phyloP scores from a whole-genome alignment of 2,113 vertebrate species.

The Lota lota region DNA sequence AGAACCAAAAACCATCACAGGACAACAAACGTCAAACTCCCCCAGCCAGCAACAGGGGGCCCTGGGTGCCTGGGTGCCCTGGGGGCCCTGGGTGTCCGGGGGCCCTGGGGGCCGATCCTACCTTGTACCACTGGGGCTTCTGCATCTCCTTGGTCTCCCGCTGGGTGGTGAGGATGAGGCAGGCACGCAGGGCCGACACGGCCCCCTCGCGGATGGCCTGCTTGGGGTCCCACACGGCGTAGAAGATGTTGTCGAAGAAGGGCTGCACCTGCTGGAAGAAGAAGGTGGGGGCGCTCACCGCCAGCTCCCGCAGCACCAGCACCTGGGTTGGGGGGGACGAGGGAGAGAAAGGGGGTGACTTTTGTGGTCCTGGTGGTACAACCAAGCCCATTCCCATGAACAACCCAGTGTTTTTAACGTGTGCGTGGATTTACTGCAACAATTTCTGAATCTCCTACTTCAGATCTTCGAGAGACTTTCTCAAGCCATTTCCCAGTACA shows the following conservation, averaged over 20 bases:
- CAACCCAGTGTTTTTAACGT: too few species aligned
- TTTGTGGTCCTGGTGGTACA: background rate
- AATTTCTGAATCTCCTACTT: too few species aligned
- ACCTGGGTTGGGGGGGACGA: conserved; percentile 71
- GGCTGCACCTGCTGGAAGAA: conserved; percentile 99
- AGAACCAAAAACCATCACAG: too few species aligned
- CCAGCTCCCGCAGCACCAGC: conserved; percentile 91
- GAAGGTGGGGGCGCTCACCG: conserved; percentile 95
- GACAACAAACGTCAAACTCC: too few species aligned
- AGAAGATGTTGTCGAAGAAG: conserved; percentile 97
- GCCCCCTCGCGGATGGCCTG: conserved; percentile 97
- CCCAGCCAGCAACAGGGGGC: too few species aligned
- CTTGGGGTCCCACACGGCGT: conserved; percentile 97
- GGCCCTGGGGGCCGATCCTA: conserved; percentile 39
- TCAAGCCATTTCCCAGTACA: too few species aligned
- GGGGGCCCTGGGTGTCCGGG: too few species aligned
- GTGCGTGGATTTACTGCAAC: too few species aligned
- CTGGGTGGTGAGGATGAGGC: conserved; percentile 94
- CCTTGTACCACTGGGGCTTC: conserved; percentile 99
- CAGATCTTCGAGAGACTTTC: too few species aligned
- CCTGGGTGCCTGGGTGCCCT: too few species aligned
- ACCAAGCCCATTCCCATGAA: background rate
- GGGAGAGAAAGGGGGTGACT: background rate
- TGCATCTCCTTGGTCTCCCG: conserved; percentile 98
- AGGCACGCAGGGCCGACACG: conserved; percentile 92